phyloP scores from a whole-genome alignment of 2,113 vertebrate species.

The Laterallus jamaicensis region DNA sequence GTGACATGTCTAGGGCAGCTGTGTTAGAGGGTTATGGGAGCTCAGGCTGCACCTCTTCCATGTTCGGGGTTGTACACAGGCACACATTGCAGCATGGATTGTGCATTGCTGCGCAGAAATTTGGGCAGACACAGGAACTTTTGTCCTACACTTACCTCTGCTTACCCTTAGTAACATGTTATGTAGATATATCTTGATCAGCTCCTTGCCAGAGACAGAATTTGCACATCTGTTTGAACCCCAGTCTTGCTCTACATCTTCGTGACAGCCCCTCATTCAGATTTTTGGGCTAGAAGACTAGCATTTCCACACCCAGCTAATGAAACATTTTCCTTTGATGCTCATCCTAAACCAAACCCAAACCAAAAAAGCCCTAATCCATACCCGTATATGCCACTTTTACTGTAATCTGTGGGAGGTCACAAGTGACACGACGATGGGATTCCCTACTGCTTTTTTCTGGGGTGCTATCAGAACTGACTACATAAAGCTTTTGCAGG shows the following conservation, averaged over 20 bases:
- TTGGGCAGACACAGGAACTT: neutral
- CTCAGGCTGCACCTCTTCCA: neutral
- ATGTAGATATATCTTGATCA: neutral
- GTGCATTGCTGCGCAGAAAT: neutral
- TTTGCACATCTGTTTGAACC: neutral
- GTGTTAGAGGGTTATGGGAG: neutral
- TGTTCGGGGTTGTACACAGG: neutral
- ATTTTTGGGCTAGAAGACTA: neutral
- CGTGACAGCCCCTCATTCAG: neutral
- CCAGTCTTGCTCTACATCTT: neutral
- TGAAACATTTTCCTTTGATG: neutral
- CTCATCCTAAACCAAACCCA: neutral
- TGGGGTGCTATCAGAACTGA: neutral
- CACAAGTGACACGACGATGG: neutral
- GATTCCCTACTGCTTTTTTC: neutral
- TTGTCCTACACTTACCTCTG: neutral
- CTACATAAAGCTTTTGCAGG: neutral
- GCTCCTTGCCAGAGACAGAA: neutral
- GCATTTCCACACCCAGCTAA: neutral
- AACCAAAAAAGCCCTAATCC: fast-evolving
- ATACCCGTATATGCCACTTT: neutral
- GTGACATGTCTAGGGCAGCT: neutral
- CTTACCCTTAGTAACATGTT: neutral
- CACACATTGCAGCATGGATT: neutral
- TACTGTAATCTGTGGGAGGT: neutral